Conservation (phyloP, 2,113 vertebrate genomes). For the Mystacornis crossleyi region DNA sequence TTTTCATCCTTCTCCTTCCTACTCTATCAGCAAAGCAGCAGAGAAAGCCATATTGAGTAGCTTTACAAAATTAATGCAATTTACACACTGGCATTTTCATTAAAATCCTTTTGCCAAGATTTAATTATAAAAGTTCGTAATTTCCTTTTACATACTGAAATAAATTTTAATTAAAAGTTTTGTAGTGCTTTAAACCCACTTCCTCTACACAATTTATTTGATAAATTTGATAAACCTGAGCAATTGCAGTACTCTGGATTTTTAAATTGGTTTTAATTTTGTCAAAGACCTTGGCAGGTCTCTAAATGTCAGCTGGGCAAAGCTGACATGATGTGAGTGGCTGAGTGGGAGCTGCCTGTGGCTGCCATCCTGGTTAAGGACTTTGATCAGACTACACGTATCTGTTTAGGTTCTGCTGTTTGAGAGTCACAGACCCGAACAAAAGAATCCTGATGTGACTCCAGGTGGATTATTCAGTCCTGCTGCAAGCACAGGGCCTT, state of each 20-base stretch:
- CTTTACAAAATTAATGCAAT: neutral
- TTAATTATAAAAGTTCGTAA: conserved; percentile 32
- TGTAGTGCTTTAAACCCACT: neutral
- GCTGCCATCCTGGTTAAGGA: neutral
- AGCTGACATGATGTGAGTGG: neutral
- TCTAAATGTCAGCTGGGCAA: neutral
- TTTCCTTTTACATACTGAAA: neutral
- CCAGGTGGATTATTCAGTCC: neutral
- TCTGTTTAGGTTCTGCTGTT: neutral
- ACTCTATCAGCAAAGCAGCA: neutral
- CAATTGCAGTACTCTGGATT: neutral
- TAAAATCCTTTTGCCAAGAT: neutral
- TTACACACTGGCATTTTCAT: neutral
- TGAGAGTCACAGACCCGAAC: neutral
- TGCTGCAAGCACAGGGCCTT: fast-evolving
- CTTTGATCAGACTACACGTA: fast-evolving
- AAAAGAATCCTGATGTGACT: neutral
- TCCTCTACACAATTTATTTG: neutral
- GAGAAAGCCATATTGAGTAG: neutral
- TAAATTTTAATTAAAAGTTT: conserved; percentile 33
- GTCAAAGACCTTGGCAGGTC: neutral
- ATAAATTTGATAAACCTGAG: neutral
- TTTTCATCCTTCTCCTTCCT: conserved; percentile 5
- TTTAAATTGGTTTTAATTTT: neutral
- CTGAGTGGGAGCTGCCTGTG: neutral